Evolutionary conservation across 2,113 vertebrate genomes (phyloP).

Genomic region (Lota lota): DNA sequence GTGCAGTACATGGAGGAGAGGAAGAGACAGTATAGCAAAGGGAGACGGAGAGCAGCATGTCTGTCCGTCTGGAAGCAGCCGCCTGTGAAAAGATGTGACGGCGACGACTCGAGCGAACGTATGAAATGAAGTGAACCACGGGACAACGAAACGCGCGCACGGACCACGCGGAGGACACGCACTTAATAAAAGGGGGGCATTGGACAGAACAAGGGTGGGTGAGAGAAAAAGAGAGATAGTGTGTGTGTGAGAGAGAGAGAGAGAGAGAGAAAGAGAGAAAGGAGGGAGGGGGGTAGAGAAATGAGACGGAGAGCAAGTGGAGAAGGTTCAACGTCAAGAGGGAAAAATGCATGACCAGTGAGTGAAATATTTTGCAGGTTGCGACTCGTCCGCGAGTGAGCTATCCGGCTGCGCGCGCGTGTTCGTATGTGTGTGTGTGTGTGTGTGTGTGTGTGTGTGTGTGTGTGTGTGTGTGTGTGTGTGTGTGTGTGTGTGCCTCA

Average conservation of each 20-base stretch:
- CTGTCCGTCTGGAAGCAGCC: background rate
- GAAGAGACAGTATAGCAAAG: background rate
- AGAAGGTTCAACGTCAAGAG: slow-evolving; percentile 63
- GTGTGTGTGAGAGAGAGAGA: slow-evolving; percentile 21
- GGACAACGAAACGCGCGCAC: background rate
- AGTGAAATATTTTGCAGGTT: slow-evolving; percentile 67
- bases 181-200: slow-evolving; percentile 47
- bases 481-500: background rate
- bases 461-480: slow-evolving; percentile 2
- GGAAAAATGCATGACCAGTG: slow-evolving; percentile 64
- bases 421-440: slow-evolving; percentile 10
- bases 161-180: slow-evolving; percentile 12
- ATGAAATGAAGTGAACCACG: background rate
- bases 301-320: slow-evolving; percentile 24
- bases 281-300: slow-evolving; percentile 14
- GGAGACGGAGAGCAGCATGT: slow-evolving; percentile 6
- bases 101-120: background rate
- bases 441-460: slow-evolving; percentile 9
- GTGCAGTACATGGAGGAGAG: slow-evolving; percentile 22
- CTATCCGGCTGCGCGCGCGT: slow-evolving; percentile 21
- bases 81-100: background rate
- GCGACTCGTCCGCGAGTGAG: slow-evolving; percentile 51
- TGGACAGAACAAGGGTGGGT: slow-evolving; percentile 14
- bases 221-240: slow-evolving; percentile 19
- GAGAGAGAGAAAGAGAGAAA: slow-evolving; percentile 20